These are phyloP conservation scores for Endomychus coccineus DNA, from an alignment of 2,888 invertebrate species.

Conservation along the genomic window DNA sequence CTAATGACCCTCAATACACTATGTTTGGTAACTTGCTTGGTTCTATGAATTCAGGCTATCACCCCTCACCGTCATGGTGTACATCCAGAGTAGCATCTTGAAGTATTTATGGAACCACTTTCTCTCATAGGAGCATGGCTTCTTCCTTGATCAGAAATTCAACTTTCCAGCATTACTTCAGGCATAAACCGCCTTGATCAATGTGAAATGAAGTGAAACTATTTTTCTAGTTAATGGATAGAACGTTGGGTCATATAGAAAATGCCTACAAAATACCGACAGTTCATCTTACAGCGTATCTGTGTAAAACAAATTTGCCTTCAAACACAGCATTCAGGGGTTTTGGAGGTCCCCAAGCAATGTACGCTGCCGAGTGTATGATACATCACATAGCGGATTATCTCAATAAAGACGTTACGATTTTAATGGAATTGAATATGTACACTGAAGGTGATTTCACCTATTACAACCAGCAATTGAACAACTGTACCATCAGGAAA, in stretches of 20 bases:
- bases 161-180: no score
- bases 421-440: conserved; percentile 67
- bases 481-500: conserved; percentile 60
- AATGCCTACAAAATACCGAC: conserved; percentile 78
- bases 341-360: conserved; percentile 86
- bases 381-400: conserved; percentile 67
- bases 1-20: no score
- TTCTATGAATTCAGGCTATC: no score
- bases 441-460: conserved; percentile 72
- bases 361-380: conserved; percentile 77
- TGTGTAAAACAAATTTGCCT: conserved; percentile 83
- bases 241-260: conserved; percentile 76
- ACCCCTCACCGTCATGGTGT: no score
- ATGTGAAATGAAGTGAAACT: no score
- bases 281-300: conserved; percentile 59
- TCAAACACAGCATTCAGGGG: conserved; percentile 92
- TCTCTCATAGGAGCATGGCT: no score
- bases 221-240: conserved; percentile 61
- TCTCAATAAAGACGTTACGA: conserved; percentile 55
- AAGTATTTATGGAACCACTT: no score
- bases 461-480: conserved; percentile 67
- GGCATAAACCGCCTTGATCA: no score
- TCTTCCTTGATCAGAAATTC: no score
- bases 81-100: no score
- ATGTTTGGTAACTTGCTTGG: no score